Evolutionary conservation across 2,113 vertebrate species (phyloP).

Genomic region (Pelecanus crispus): DNA sequence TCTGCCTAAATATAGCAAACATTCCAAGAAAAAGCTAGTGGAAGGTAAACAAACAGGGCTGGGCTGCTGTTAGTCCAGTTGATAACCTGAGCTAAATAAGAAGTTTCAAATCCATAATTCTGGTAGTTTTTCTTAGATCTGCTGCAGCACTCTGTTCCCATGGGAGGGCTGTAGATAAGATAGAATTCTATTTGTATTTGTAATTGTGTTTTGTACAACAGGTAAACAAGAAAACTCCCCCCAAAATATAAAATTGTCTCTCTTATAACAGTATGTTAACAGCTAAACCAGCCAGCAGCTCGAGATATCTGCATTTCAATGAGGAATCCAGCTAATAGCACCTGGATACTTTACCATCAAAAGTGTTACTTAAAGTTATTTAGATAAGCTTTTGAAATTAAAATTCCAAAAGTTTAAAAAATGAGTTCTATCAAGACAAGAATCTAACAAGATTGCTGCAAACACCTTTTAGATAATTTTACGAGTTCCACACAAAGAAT

Average conservation of each 20-base stretch:
- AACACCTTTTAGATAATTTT: not conserved
- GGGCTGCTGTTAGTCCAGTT: not conserved
- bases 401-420: not conserved
- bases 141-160: not conserved
- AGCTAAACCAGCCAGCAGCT: not conserved
- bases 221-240: not conserved
- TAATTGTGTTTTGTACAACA: not conserved
- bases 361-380: not conserved
- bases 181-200: not conserved
- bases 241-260: not conserved
- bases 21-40: not conserved
- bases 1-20: not conserved
- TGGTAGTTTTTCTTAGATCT: not conserved
- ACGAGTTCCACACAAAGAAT: not conserved
- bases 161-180: not conserved
- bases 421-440: not conserved
- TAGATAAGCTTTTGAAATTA: not conserved
- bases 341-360: not conserved
- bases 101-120: not conserved
- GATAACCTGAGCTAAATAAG: not conserved
- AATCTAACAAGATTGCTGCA: not conserved
- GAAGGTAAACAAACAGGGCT: not conserved
- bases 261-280: not conserved
- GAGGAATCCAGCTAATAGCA: not conserved
- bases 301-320: not conserved